A percentile compares a stretch with the other conserved stretches of the same genome.
Conservation (phyloP, 2,797 vertebrate species). For the Tapera naevia region DNA sequence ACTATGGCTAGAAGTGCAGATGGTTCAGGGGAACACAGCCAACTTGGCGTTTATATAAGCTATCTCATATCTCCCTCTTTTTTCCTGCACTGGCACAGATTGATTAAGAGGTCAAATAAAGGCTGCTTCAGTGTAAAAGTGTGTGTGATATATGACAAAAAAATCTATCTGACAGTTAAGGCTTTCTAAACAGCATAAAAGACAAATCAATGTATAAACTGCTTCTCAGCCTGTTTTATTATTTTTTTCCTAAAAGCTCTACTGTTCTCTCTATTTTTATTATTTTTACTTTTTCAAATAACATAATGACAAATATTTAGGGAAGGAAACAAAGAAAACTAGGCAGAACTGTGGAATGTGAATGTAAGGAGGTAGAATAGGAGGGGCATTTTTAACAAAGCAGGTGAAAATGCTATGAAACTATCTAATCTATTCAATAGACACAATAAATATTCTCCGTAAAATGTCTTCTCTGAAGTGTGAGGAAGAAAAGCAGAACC, state of each 20-base stretch:
- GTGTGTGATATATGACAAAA: conserved; percentile 67
- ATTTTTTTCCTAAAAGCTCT: conserved; percentile 35
- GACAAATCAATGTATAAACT: conserved; percentile 72
- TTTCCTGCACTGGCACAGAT: conserved; percentile 59
- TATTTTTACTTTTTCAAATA: background rate
- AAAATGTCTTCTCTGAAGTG: background rate
- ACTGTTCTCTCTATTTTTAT: background rate
- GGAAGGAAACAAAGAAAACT: background rate
- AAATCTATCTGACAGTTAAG: conserved; percentile 62
- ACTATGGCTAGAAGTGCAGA: conserved; percentile 71
- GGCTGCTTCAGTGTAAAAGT: conserved; percentile 60
- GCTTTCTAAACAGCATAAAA: conserved; percentile 60
- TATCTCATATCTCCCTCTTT: conserved; percentile 62
- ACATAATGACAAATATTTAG: background rate
- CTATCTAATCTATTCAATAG: background rate
- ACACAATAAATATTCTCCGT: background rate
- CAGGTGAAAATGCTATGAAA: background rate
- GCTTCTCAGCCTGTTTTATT: conserved; percentile 41
- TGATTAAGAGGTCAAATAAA: conserved; percentile 81
- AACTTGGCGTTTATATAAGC: conserved; percentile 71
- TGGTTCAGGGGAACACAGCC: conserved; percentile 75
- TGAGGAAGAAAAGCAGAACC: background rate
- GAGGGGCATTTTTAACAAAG: background rate
- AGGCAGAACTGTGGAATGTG: background rate
- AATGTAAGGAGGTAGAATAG: background rate